Evolutionary conservation across 2,888 invertebrate species (phyloP).

Genomic region (Rhingia rostrata): DNA sequence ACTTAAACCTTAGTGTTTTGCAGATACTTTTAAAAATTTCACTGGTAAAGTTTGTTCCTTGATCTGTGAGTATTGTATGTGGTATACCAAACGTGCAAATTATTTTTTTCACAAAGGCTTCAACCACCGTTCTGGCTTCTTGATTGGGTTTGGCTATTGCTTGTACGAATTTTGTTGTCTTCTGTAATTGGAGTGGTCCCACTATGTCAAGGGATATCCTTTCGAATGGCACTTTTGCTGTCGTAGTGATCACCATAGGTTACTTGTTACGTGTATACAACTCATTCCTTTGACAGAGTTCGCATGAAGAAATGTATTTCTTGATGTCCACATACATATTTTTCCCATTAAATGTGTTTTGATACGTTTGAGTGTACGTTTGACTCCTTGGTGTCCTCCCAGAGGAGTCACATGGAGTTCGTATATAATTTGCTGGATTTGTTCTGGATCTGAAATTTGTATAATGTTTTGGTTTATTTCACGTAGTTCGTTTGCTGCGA

Average conservation of each 20-base stretch:
- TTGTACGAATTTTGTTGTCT: slow-evolving; percentile 1
- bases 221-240: too few species aligned
- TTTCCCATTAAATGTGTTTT: background rate
- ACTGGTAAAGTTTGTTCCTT: slow-evolving; percentile 20
- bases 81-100: slow-evolving; percentile 11
- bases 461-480: too few species aligned
- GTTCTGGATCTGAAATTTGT: slow-evolving; percentile 4
- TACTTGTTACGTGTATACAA: slow-evolving; percentile 15
- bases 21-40: slow-evolving; percentile 12
- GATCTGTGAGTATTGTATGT: slow-evolving; percentile 7
- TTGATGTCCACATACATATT: too few species aligned
- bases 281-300: slow-evolving; percentile 14
- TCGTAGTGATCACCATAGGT: slow-evolving; percentile 47
- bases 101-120: slow-evolving; percentile 17
- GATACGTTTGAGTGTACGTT: slow-evolving; percentile 1
- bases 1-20: background rate
- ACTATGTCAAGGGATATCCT: too few species aligned
- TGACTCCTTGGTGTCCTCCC: slow-evolving; percentile 18
- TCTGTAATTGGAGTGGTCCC: slow-evolving; percentile 36
- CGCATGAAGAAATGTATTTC: background rate
- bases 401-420: slow-evolving; percentile 8
- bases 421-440: slow-evolving; percentile 13
- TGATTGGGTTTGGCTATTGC: slow-evolving; percentile 8
- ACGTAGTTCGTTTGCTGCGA: too few species aligned
- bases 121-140: slow-evolving; percentile 4